Evolutionary conservation across 2,113 vertebrate species (phyloP).

Genomic region (Picathartes gymnocephalus): DNA sequence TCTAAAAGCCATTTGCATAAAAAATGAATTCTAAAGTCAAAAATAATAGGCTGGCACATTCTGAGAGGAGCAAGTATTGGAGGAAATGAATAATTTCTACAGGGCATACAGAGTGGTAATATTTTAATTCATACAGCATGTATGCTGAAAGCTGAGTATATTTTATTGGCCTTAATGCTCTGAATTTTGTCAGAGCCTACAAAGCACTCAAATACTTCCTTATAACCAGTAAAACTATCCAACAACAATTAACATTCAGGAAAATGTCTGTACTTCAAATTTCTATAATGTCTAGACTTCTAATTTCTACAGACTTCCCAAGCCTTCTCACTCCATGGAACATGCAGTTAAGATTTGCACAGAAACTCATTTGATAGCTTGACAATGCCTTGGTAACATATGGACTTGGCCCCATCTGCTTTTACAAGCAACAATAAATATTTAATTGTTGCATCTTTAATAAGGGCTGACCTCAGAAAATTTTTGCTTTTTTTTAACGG

Average conservation of each 20-base stretch:
- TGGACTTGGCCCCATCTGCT: not conserved
- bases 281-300: not conserved
- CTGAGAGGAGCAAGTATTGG: not conserved
- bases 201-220: not conserved
- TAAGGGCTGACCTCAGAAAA: not conserved
- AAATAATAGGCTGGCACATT: not conserved
- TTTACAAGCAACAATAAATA: slow-evolving; percentile 22
- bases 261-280: not conserved
- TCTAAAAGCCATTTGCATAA: slow-evolving; percentile 2
- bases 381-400: not conserved
- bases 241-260: not conserved
- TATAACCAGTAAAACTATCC: not conserved
- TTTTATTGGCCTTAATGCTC: not conserved
- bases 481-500: not conserved
- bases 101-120: not conserved
- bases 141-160: not conserved
- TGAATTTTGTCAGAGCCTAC: not conserved
- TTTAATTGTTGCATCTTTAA: not conserved
- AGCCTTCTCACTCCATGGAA: not conserved
- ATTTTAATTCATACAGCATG: slow-evolving; percentile 3
- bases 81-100: not conserved
- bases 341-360: not conserved
- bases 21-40: not conserved
- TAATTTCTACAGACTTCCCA: not conserved
- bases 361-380: not conserved